These are phyloP conservation scores for Psylliodes chrysocephalus DNA, from an alignment of 2,888 invertebrate species.

Conservation along the genomic window DNA sequence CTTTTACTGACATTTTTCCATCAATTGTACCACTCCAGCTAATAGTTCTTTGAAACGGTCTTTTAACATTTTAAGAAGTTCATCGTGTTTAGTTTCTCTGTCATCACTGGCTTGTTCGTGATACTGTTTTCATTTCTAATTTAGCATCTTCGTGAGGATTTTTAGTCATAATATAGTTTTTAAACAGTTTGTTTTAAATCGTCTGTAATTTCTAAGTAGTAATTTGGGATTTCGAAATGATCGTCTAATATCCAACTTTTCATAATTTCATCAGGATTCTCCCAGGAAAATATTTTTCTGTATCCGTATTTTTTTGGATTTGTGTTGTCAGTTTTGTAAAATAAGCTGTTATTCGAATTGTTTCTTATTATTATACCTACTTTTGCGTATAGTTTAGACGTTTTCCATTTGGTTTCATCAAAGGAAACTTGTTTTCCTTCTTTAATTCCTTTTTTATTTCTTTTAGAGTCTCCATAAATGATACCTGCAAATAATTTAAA, in stretches of 20 bases:
- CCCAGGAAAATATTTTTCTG: constrained; percentile 39
- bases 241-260: constrained; percentile 30
- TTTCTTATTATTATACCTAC: constrained; percentile 30
- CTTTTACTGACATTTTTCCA: no score
- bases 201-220: constrained; percentile 19
- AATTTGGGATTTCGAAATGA: constrained; percentile 5
- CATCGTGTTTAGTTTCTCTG: constrained; percentile 30
- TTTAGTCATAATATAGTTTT: constrained; percentile 31
- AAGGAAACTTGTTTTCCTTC: constrained; percentile 28
- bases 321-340: constrained; percentile 31
- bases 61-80: constrained; percentile 16
- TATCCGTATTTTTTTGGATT: constrained; percentile 37
- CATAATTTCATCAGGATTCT: constrained; percentile 30
- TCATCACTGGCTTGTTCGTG: constrained; percentile 22
- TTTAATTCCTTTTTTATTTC: constrained; percentile 28
- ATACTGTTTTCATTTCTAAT: constrained; percentile 29
- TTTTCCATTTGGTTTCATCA: constrained; percentile 30
- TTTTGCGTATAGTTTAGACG: constrained; percentile 35
- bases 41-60: constrained; percentile 29
- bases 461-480: constrained; percentile 36
- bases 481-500: constrained; percentile 17
- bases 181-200: constrained; percentile 17
- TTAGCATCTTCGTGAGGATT: constrained; percentile 24
- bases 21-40: constrained; percentile 19
- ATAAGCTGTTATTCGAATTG: no score